Evolutionary conservation across 1,140 invertebrate genomes (phyloP).

Genomic region (Apis florea): DNA sequence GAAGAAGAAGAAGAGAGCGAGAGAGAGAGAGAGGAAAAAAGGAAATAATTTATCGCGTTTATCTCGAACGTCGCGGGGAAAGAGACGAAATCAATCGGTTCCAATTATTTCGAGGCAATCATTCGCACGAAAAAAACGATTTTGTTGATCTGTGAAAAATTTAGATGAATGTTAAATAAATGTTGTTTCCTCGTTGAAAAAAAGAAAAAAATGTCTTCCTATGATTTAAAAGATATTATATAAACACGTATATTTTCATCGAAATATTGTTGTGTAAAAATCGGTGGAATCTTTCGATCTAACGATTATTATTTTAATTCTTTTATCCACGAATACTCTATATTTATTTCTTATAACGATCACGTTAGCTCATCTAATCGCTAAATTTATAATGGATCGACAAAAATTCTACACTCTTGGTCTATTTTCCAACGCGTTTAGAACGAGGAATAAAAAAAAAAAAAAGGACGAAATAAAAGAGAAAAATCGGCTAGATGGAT

Average conservation of each 20-base stretch:
- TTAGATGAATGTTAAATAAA: slow-evolving; percentile 34
- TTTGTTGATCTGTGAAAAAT: slow-evolving; percentile 43
- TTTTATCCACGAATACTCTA: neutral
- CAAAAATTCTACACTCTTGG: neutral
- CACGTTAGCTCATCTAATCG: neutral
- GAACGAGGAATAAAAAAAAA: neutral
- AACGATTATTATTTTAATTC: neutral
- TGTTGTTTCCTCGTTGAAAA: slow-evolving; percentile 24
- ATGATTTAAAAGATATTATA: slow-evolving; percentile 2
- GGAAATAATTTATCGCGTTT: neutral
- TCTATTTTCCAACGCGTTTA: slow-evolving; percentile 1
- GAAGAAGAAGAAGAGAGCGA: neutral
- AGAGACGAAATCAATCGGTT: neutral
- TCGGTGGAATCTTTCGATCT: neutral
- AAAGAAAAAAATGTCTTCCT: slow-evolving; percentile 27
- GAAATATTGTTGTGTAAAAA: too few relatives aligned
- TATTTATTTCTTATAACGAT: too few relatives aligned
- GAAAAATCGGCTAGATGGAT: neutral
- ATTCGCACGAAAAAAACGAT: slow-evolving; percentile 9
- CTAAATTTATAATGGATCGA: slow-evolving; percentile 48
- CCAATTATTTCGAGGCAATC: neutral
- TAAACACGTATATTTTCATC: neutral
- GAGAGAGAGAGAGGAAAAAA: slow-evolving; percentile 16
- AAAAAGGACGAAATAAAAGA: neutral
- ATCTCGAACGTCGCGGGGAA: neutral